Evolutionary conservation across 1,140 invertebrate species (phyloP).

Genomic region (Dendrolimus punctatus): DNA sequence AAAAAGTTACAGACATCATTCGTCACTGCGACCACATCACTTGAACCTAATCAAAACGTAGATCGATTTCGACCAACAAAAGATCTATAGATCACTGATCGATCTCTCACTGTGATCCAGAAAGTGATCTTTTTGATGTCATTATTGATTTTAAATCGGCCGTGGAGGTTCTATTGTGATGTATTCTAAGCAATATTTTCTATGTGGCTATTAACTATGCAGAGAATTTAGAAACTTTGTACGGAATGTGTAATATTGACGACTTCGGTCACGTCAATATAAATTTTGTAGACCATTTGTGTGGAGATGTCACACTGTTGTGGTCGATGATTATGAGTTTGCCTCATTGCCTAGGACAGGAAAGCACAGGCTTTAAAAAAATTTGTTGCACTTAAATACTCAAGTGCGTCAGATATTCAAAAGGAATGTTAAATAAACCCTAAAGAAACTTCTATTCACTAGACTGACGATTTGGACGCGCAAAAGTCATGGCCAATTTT

Average conservation of each 20-base stretch:
- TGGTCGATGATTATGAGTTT: no score
- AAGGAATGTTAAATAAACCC: no score
- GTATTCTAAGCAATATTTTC: not conserved
- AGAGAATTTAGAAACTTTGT: constrained; percentile 28
- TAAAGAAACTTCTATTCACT: no score
- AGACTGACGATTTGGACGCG: no score
- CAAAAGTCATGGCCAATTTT: no score
- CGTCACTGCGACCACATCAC: not conserved
- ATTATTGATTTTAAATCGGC: constrained; percentile 64
- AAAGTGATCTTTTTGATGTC: constrained; percentile 55
- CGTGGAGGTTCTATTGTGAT: constrained; percentile 38
- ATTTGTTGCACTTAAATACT: no score
- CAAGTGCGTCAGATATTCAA: no score
- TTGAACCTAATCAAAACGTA: constrained; percentile 40
- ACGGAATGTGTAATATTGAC: constrained; percentile 17
- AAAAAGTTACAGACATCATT: no score
- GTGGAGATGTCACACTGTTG: constrained; percentile 11
- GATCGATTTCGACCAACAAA: constrained; percentile 56
- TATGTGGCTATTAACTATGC: no score
- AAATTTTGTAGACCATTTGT: not conserved
- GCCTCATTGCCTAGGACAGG: no score
- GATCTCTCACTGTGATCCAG: constrained; percentile 60
- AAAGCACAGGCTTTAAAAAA: no score
- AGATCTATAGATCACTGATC: constrained; percentile 62
- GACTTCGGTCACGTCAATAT: not conserved